These are phyloP conservation scores for Prionace glauca DNA, from an alignment of 2,797 vertebrate species.

Conservation along the genomic window DNA sequence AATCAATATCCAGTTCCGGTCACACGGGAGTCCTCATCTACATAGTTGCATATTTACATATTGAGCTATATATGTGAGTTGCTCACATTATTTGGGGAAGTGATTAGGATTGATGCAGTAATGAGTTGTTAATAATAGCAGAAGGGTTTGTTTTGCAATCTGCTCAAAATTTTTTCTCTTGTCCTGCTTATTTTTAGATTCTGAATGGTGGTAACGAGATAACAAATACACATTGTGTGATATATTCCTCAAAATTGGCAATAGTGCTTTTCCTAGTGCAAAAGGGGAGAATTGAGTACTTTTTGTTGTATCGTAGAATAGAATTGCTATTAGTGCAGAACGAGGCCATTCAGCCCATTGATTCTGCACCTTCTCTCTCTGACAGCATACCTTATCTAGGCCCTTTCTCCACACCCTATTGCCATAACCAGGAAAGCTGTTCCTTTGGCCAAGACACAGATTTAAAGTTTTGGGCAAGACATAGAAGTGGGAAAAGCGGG, in stretches of 20 bases:
- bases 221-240: neutral
- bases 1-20: no score
- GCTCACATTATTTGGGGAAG: neutral
- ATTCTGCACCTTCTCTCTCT: no score
- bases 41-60: neutral
- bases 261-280: neutral
- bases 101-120: neutral
- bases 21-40: neutral
- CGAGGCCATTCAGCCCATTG: no score
- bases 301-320: neutral
- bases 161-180: neutral
- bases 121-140: neutral
- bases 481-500: no score
- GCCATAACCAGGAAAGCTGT: no score
- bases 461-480: no score
- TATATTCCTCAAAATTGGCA: neutral
- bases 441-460: no score
- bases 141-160: neutral
- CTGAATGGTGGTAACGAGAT: neutral
- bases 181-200: neutral
- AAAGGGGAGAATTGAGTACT: neutral
- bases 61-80: neutral
- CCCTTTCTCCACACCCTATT: no score
- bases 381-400: no score
- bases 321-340: no score